phyloP scores from a whole-genome alignment of 2,113 vertebrate genomes.

The Dasyprocta punctata region DNA sequence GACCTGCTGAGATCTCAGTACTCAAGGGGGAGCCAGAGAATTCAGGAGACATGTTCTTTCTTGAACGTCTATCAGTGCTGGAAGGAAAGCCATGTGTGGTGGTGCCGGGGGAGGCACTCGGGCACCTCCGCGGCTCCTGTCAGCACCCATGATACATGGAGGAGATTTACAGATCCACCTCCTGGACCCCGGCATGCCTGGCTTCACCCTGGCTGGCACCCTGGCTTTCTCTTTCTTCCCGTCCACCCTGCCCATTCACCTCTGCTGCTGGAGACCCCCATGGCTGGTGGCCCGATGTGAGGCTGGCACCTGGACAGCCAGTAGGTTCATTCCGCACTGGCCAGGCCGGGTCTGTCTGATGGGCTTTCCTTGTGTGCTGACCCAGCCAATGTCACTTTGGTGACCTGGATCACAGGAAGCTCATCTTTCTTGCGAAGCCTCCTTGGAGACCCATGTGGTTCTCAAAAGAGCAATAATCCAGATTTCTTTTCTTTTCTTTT shows the following conservation, averaged over 20 bases:
- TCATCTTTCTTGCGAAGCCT: conserved; percentile 47
- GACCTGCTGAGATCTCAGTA: background rate
- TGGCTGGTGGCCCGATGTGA: background rate
- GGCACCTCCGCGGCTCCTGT: conserved; percentile 26
- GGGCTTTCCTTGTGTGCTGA: background rate
- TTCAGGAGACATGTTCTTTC: background rate
- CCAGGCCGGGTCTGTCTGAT: background rate
- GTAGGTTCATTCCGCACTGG: background rate
- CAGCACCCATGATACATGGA: background rate
- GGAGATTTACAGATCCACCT: conserved; percentile 43
- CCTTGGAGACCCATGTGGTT: conserved; percentile 36
- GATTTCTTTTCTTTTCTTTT: too few species aligned
- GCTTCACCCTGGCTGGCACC: background rate
- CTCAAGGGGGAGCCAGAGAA: background rate
- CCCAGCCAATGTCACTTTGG: conserved; percentile 57
- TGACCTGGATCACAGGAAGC: conserved; percentile 64
- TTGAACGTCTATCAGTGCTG: conserved; percentile 35
- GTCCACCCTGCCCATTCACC: background rate
- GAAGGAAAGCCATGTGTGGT: conserved; percentile 14
- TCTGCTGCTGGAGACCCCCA: background rate
- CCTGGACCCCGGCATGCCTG: background rate
- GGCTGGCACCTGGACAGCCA: background rate
- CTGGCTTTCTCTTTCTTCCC: background rate
- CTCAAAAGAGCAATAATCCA: conserved; percentile 71
- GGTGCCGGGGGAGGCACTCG: background rate